phyloP scores from a whole-genome alignment of 2,113 vertebrate genomes.

The Carollia perspicillata region DNA sequence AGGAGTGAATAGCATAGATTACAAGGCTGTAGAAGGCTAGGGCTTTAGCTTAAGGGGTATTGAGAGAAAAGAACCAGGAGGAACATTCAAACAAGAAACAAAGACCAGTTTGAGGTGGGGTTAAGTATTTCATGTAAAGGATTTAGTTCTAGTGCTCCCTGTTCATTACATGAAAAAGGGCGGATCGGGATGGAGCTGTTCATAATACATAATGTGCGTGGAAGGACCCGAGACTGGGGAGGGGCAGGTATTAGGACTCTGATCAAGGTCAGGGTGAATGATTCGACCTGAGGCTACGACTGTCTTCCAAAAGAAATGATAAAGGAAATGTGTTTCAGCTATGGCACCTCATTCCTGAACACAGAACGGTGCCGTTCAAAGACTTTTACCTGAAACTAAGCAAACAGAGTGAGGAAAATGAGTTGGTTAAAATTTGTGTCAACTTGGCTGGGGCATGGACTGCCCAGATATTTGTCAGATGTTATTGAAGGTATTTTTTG shows the following conservation, averaged over 20 bases:
- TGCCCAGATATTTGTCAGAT: neutral
- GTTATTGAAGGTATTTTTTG: neutral
- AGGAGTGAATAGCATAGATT: constrained; percentile 11
- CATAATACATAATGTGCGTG: neutral
- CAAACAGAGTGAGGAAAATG: neutral
- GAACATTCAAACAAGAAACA: neutral
- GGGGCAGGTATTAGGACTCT: neutral
- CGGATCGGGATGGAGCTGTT: neutral
- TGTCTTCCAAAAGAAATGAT: neutral
- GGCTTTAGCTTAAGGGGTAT: neutral
- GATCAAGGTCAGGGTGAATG: neutral
- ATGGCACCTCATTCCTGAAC: neutral
- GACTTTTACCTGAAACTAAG: neutral
- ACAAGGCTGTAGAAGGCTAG: neutral
- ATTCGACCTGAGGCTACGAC: neutral
- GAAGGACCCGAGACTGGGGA: neutral
- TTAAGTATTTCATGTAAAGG: neutral
- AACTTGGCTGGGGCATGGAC: neutral
- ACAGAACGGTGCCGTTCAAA: neutral
- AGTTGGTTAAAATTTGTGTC: neutral
- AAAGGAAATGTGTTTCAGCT: neutral
- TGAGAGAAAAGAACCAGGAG: neutral
- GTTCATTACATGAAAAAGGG: neutral
- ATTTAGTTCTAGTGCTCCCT: neutral
- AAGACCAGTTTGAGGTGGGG: constrained; percentile 19